These are phyloP conservation scores for Cottoperca gobio DNA, from an alignment of 2,797 vertebrate genomes.

Conservation along the genomic window DNA sequence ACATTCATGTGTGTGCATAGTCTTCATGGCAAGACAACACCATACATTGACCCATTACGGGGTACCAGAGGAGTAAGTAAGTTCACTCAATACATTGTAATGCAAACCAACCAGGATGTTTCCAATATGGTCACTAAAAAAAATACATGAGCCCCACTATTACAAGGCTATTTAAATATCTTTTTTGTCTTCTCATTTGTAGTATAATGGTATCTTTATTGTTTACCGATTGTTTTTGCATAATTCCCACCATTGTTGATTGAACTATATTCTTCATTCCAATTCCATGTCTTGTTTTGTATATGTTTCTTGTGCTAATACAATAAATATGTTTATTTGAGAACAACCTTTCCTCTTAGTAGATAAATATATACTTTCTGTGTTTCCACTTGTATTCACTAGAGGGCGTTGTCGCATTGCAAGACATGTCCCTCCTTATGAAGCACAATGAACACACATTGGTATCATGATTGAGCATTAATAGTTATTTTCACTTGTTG, in stretches of 20 bases:
- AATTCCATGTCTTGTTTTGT: no score
- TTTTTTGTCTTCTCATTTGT: no score
- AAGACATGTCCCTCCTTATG: background rate
- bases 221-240: no score
- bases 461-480: background rate
- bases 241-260: no score
- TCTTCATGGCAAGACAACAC: background rate
- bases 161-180: background rate
- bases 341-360: no score
- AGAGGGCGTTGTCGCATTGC: slow-evolving; percentile 48
- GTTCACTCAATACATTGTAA: background rate
- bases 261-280: no score
- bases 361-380: no score
- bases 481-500: background rate
- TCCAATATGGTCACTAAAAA: background rate
- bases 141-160: background rate
- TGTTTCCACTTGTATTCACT: slow-evolving; percentile 29
- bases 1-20: background rate
- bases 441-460: background rate
- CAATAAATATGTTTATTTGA: no score
- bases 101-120: background rate
- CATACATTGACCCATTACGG: background rate
- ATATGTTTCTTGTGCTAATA: no score
- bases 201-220: no score
- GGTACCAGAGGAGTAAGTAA: background rate